These are phyloP conservation scores for Ctena decussata DNA, from an alignment of 2,888 invertebrate genomes.

Conservation along the genomic window DNA sequence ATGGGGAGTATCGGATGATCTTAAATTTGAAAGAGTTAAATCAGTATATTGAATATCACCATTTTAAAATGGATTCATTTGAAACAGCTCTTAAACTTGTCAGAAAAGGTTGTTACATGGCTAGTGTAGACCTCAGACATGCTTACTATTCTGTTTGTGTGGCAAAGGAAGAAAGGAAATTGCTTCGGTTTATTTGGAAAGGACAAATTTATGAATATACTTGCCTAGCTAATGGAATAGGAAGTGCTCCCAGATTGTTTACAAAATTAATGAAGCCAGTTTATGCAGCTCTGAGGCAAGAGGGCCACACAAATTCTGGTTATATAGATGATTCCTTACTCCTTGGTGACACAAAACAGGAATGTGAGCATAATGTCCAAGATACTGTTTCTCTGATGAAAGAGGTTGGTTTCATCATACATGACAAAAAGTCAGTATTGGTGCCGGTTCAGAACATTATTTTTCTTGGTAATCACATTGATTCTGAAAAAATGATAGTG, in stretches of 20 bases:
- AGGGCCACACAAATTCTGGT: constrained; percentile 47
- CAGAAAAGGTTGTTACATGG: constrained; percentile 55
- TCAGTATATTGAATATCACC: constrained; percentile 52
- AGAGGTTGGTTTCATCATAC: too few species aligned
- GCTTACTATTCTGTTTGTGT: constrained; percentile 64
- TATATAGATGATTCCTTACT: constrained; percentile 66
- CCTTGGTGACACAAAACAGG: constrained; percentile 14
- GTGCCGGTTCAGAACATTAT: not conserved
- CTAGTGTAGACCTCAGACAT: constrained; percentile 58
- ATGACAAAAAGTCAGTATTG: constrained; percentile 36
- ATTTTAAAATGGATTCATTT: constrained; percentile 69
- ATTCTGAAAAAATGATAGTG: constrained; percentile 18
- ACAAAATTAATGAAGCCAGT: constrained; percentile 68
- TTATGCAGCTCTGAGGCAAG: constrained; percentile 42
- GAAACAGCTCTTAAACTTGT: constrained; percentile 45
- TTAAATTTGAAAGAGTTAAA: constrained; percentile 50
- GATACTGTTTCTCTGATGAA: too few species aligned
- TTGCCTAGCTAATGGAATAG: constrained; percentile 54
- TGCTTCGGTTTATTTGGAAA: constrained; percentile 41
- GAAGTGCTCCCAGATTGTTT: constrained; percentile 58
- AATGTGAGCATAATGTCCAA: too few species aligned
- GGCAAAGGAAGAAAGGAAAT: constrained; percentile 27
- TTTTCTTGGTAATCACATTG: constrained; percentile 50
- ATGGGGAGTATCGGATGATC: constrained; percentile 47
- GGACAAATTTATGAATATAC: constrained; percentile 44